Conservation (phyloP, 2,888 invertebrate genomes). For the Euplexia lucipara region DNA sequence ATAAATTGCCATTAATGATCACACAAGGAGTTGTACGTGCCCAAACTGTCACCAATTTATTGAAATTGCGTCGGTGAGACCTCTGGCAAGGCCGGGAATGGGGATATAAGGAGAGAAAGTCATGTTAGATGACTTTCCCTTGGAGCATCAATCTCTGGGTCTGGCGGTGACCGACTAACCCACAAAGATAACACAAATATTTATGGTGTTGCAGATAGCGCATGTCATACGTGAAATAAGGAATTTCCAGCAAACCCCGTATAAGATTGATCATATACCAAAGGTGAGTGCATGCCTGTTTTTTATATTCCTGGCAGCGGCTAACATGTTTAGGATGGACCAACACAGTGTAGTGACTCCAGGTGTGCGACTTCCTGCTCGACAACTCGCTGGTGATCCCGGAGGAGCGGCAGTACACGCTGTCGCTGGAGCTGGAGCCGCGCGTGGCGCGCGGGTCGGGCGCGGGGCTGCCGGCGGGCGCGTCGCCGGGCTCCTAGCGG, state of each 20-base stretch:
- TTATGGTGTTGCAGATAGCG: constrained; percentile 93
- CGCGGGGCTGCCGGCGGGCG: constrained; percentile 73
- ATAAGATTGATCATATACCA: constrained; percentile 96
- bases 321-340: neutral
- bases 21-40: no score
- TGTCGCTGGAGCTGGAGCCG: constrained; percentile 96
- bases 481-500: constrained; percentile 86
- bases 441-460: constrained; percentile 89
- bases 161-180: no score
- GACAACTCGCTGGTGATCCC: constrained; percentile 94
- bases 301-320: neutral
- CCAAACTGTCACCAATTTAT: no score
- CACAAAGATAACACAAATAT: neutral
- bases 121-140: no score
- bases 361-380: constrained; percentile 93
- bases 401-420: constrained; percentile 96
- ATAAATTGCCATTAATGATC: no score
- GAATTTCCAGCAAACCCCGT: constrained; percentile 97
- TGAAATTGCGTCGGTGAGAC: no score
- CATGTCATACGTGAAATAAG: constrained; percentile 98
- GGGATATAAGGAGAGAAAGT: no score
- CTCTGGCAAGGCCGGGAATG: no score
- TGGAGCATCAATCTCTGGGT: no score
- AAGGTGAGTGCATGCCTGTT: constrained; percentile 90
- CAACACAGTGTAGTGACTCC: neutral